Evolutionary conservation across 2,797 vertebrate species (phyloP).

Genomic region (Decapterus maruadsi): DNA sequence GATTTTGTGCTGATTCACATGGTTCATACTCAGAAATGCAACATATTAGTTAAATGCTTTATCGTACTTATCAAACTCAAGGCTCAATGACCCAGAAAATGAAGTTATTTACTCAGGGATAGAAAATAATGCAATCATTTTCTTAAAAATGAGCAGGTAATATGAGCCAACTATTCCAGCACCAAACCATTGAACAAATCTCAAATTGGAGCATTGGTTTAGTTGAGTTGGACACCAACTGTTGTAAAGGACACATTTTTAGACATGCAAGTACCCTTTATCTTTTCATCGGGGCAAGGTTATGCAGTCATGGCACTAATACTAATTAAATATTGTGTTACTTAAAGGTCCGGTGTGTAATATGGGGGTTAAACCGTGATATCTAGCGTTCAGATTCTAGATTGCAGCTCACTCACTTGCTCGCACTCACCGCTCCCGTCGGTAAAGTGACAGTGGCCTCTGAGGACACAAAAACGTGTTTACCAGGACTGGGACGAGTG

Average conservation of each 20-base stretch:
- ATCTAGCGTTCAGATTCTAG: too few relatives aligned
- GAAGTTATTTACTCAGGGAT: neutral
- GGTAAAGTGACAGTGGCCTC: too few relatives aligned
- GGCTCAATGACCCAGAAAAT: neutral
- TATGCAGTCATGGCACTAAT: neutral
- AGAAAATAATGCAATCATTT: neutral
- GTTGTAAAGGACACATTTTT: neutral
- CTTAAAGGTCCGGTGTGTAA: neutral
- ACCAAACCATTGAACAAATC: neutral
- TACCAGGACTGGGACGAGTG: too few relatives aligned
- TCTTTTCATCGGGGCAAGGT: neutral
- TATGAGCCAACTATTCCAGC: neutral
- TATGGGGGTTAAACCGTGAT: too few relatives aligned
- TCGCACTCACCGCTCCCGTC: too few relatives aligned
- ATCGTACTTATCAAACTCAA: slow-evolving; percentile 5
- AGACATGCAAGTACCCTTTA: neutral
- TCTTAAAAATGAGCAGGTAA: neutral
- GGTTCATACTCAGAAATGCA: slow-evolving; percentile 30
- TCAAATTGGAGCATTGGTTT: neutral
- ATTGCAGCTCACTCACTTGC: too few relatives aligned
- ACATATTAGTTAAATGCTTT: slow-evolving; percentile 15
- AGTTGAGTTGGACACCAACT: neutral
- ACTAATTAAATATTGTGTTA: neutral
- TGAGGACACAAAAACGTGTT: too few relatives aligned
- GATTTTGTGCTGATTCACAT: slow-evolving; percentile 56